Base-by-base conservation (phyloP, 1,140 invertebrate species). In the Yoshiicerus persimilis region DNA sequence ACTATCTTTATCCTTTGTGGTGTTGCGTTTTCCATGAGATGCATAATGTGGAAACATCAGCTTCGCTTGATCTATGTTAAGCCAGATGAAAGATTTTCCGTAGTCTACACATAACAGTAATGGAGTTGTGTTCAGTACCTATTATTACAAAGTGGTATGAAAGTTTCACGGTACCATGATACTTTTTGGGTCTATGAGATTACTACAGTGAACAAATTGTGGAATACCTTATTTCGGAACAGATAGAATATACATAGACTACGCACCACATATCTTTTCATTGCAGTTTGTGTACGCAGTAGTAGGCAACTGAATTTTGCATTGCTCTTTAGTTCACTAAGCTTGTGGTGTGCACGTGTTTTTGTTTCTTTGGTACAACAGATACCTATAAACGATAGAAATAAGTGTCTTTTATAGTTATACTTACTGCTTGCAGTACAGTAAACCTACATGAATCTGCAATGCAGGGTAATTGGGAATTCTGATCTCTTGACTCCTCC, bases 391-490 rank as follows among this genome's bases (percentile, higher is more conserved):
- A n/a, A n/a, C n/a, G n/a, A n/a, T n/a, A n/a, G n/a, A n/a, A n/a
- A n/a, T n/a, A n/a, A n/a, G n/a, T 75, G 13, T 34, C 16, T 32
- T 4, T 20, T 77, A 20, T 13, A 20, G 30, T 11, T 75, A 6
- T 5, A 16, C 9, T 36, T 34, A 8, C 9, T 34, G 27, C 5
- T n/a, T n/a, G n/a, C n/a, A n/a, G n/a, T n/a, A n/a, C n/a, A 34
- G 27, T 64, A 39, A 87, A 30, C 39, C 39, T 47, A 16, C 30
- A 41, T 85, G 84, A 41, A 47, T 85, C 56, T 16, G 84, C 84
- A 85, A 56, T 85, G 84, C 84, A 85, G 84, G 27, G 41, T 47
- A 30, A 56, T 85, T 64, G 56, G 34, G 56, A 62, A 85, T 85
- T 85, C 56, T 85, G 75, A 80, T 80, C 75, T 38, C 32, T 80